Base-by-base conservation (phyloP, 53 echinoderm and acorn worm genomes). In the Temnopleurus reevesii region DNA sequence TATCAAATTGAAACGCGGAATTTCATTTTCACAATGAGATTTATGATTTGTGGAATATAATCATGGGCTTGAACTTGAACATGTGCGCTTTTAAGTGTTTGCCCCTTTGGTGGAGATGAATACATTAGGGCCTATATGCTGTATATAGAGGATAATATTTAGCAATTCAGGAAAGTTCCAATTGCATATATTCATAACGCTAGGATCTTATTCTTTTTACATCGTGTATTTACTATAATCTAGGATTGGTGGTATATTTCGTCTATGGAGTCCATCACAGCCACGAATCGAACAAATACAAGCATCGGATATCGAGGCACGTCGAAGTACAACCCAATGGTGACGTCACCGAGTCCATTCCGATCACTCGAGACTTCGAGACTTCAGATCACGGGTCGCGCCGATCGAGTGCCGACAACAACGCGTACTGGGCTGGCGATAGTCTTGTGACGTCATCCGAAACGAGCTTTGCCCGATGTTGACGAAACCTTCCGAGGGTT, bases 371-470 rank as follows among this genome's bases (percentile, higher is more conserved):
- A 19, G 88, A 87, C 71, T 66, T 87, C 71, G 88, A 71, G 46
- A 87, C 88, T 0, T 87, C 88, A 18, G 88, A 87, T 66, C 66
- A 17, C 2, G 88, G 88, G 3, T 87, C 88, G 15, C 66, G 88
- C 1, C 76, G 88, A 34, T 87, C 88, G 53, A 87, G 88, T 23
- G 88, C 88, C 54, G 88, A 87, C 33, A 87, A 87, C 71, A 87
- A 87, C 28, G 88, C 88, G 8, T 87, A 87, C 88, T 87, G 88
- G 88, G 88, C 88, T 18, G 88, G 88, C 51, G 88, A 87, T 66
- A 87, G 88, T 35, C 54, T 87, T 49, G 13, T 87, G 34, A 66
- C 88, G 51, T 87, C 88, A n/a, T 87, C 88, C 2, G 88, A 87
- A 44, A 87, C 88, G 49, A 87, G 88, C 25, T 87, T 87, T 51